phyloP scores from a whole-genome alignment of 1,140 invertebrate species.

The Sarcophaga peregrina region DNA sequence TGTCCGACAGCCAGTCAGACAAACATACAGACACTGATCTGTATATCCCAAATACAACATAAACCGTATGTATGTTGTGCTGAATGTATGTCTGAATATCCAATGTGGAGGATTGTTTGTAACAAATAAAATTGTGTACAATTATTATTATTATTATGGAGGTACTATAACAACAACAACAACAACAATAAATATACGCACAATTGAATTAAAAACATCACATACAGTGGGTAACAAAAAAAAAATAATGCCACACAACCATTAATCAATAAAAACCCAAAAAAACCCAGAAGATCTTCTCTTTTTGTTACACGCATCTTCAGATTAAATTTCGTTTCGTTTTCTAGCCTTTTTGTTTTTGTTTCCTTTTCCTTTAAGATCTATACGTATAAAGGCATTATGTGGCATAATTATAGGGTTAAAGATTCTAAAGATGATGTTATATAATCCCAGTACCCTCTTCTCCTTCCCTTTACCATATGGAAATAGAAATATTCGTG shows the following conservation, averaged over 20 bases:
- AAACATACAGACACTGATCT: neutral
- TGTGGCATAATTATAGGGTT: constrained; percentile 2
- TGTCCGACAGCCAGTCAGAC: neutral
- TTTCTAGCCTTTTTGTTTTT: too few species aligned
- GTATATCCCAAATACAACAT: neutral
- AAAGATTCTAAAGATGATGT: too few species aligned
- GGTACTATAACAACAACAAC: constrained; percentile 32
- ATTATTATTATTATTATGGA: constrained; percentile 15
- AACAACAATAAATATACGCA: constrained; percentile 14
- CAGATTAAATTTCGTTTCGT: too few species aligned
- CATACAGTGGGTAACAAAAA: too few species aligned
- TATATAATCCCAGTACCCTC: too few species aligned
- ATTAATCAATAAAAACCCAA: constrained; percentile 20
- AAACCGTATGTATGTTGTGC: neutral
- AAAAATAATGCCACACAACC: neutral
- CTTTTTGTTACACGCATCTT: too few species aligned
- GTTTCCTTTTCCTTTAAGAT: too few species aligned
- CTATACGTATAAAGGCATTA: too few species aligned
- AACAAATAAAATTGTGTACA: constrained; percentile 33
- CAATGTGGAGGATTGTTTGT: neutral
- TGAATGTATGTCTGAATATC: neutral
- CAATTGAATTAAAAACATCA: neutral
- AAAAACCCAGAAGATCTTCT: too few species aligned
- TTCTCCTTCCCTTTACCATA: too few species aligned
- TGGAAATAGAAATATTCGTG: neutral